phyloP scores from a whole-genome alignment of 1,140 invertebrate species.

The Drosophila tropicalis region DNA sequence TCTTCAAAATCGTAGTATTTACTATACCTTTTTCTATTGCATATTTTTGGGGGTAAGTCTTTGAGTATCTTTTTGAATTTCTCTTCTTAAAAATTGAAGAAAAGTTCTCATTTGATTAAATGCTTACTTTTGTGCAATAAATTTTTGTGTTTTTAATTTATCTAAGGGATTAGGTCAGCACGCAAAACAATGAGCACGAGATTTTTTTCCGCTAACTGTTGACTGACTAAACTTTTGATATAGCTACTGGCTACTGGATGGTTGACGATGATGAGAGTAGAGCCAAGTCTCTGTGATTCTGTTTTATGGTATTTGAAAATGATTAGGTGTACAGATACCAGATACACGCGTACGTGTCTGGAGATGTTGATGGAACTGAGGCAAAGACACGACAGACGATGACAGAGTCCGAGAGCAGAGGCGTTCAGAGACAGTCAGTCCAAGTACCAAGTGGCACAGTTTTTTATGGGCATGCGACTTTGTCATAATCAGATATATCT shows the following conservation, averaged over 20 bases:
- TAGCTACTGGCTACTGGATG: conserved; percentile 42
- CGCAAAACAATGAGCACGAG: conserved; percentile 55
- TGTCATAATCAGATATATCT: conserved; percentile 18
- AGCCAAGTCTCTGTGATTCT: conserved; percentile 49
- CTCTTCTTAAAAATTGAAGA: too few relatives aligned
- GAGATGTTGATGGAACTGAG: conserved; percentile 26
- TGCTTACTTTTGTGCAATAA: background rate
- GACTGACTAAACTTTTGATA: conserved; percentile 70
- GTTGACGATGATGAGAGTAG: background rate
- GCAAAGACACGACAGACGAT: conserved; percentile 19
- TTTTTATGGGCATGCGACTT: conserved; percentile 63
- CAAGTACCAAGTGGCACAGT: conserved; percentile 25
- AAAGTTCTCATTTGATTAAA: too few relatives aligned
- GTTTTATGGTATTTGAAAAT: conserved; percentile 78
- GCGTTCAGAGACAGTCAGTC: background rate
- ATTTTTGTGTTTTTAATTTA: background rate
- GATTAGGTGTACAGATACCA: conserved; percentile 69
- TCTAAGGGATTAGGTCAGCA: conserved; percentile 6
- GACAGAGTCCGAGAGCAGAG: conserved; percentile 45
- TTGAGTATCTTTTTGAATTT: too few relatives aligned
- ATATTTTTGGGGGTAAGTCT: too few relatives aligned
- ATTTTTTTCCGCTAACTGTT: conserved; percentile 59
- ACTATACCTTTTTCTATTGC: too few relatives aligned
- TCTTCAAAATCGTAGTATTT: too few relatives aligned
- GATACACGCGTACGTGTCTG: conserved; percentile 58